Evolutionary conservation across 1,140 invertebrate species (phyloP), one percentile per base, ranked within the genome.

Genomic region (Arion vulgaris): DNA sequence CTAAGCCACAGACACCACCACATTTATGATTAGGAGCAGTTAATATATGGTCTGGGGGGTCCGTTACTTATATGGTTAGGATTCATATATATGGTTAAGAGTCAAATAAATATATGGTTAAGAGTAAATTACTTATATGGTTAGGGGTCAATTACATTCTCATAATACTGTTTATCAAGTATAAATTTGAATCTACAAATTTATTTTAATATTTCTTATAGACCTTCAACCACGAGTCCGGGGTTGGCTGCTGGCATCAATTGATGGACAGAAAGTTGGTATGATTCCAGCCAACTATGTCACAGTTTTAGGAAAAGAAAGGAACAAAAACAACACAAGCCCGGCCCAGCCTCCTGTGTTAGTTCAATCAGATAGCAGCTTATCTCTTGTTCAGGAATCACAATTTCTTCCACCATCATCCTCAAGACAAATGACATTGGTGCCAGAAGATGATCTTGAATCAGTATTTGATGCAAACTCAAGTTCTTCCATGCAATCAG

Each of bases 281-380:
- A 91, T 97, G 0, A 94, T 98, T 71, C 97, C 97, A 4, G 94
- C 95, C 0, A 96, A 96, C 90, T 97, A 98, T 91, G 94, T 97
- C 0, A 95, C 94, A 89, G 82, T 93, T 26, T 82, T 92, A 2
- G 91, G 92, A 7, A 92, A 91, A 82, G 85, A 86, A 73, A 83
- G 85, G 72, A 91, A 90, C 28, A 86, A 78, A 26, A 89, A 80
- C 77, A 32, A 66, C 38, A 28, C 51, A 45, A 45, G n/a, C 34
- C 68, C n/a, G 1, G 13, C 38, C 28, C 45, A 39, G 0, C 73
- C n/a, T n/a, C 28, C 45, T 19, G 45, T 78, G 9, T 38, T 77
- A 41, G 45, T 36, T n/a, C 73, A 73, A 23, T 76, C 57, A 36
- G 53, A 57, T 51, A 80, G 77, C 38, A 53, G 68, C n/a, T 19